Evolutionary conservation across 2,888 invertebrate species (phyloP), one percentile per base, ranked within the genome.

Genomic region (Adela reaumurella): DNA sequence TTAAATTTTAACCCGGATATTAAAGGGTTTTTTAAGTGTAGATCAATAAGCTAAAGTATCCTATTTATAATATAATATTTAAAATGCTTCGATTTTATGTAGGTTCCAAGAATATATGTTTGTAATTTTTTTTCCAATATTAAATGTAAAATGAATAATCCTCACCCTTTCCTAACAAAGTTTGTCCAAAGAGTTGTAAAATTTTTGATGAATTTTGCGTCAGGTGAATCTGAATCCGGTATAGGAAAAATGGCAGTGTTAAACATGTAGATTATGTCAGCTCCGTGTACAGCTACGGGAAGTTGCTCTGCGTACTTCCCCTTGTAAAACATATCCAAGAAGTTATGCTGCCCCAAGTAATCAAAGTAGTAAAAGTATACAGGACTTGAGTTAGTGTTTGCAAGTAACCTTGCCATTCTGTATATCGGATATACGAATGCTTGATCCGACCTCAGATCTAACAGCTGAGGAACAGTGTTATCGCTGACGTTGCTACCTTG

Each of bases 401-500:
- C 19, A 4, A 19, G 17, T 2, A 17, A 14, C 24, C 20, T 45
- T 3, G 45, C 45, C 8, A 45, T 10, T 17, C 20, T 19, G n/a
- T 45, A 45, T 17, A 45, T 19, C 6, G 45, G 20, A 14, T 19
- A 20, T 16, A 20, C 19, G n/a, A 45, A 45, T 11, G 19, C 14
- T 6, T 14, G 17, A 17, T 45, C 45, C 8, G 45, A 19, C 20
- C 20, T 45, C 14, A 45, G 16, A 45, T 45, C 20, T 8, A 45
- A 19, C 24, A 45, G 17, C 8, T 45, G 6, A 17, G 24, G 17
- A 14, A 45, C 8, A 2, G 19, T 45, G 17, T 19, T 10, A 14
- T 45, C 19, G 20, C 24, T 20, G 16, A 45, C 14, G n/a, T 53
- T 46, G 8, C 53, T 52, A 17, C 49, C 50, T 17, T 49, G 45